Evolutionary conservation across 1,140 invertebrate species (phyloP).

Genomic region (Drosophila santomea): DNA sequence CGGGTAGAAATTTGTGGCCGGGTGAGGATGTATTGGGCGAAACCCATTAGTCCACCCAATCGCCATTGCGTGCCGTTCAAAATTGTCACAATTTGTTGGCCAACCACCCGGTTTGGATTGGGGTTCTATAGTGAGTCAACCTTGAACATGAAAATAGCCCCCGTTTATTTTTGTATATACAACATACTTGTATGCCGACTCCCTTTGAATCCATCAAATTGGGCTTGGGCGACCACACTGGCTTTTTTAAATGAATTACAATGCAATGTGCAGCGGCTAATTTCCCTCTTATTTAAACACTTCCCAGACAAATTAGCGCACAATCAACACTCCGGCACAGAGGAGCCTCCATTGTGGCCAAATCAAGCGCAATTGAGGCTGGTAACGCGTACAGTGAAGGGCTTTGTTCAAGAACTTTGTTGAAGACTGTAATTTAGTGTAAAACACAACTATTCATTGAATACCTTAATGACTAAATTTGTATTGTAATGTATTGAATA

Average conservation of each 20-base stretch:
- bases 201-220: slow-evolving; percentile 22
- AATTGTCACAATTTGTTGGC: slow-evolving; percentile 45
- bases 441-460: not conserved
- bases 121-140: slow-evolving; percentile 8
- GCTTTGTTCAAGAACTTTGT: not conserved
- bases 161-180: slow-evolving; percentile 16
- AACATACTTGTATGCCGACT: not conserved
- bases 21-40: slow-evolving; percentile 28
- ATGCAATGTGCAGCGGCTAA: slow-evolving; percentile 61
- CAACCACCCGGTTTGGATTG: slow-evolving; percentile 2
- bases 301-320: slow-evolving; percentile 54
- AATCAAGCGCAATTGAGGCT: slow-evolving; percentile 28
- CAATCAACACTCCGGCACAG: slow-evolving; percentile 40
- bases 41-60: slow-evolving; percentile 20
- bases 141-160: slow-evolving; percentile 51
- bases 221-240: not conserved
- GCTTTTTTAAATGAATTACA: slow-evolving; percentile 58
- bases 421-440: not conserved
- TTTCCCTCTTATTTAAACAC: slow-evolving; percentile 71
- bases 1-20: slow-evolving; percentile 14
- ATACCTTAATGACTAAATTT: too few species aligned
- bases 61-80: slow-evolving; percentile 21
- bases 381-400: slow-evolving; percentile 24
- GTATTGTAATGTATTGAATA: too few species aligned
- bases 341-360: slow-evolving; percentile 44